Conservation (phyloP, 2,797 vertebrate genomes). For the Coluber constrictor region DNA sequence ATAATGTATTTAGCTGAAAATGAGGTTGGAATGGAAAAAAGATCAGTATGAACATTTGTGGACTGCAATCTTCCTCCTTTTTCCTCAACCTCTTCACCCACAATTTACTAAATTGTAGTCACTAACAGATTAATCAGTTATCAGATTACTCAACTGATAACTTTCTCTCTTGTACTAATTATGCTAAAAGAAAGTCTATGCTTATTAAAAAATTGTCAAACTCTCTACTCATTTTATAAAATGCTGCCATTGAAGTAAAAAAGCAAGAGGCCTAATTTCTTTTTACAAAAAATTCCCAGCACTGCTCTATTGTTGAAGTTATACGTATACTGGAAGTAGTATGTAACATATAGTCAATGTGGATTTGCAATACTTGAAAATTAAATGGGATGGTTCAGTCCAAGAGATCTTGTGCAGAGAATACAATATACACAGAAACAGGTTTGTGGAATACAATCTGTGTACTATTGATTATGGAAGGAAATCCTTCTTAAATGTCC, state of each 20-base stretch:
- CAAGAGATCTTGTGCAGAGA: not conserved
- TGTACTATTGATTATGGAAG: not conserved
- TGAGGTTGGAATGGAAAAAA: not conserved
- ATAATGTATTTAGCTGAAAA: not conserved
- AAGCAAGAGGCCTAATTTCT: not conserved
- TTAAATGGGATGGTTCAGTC: conserved; percentile 5
- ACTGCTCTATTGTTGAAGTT: conserved; percentile 1
- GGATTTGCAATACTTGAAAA: not conserved
- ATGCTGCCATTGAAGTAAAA: not conserved
- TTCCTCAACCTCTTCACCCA: not conserved
- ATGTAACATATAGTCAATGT: not conserved
- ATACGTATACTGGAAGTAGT: conserved; percentile 14
- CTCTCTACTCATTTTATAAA: too few relatives aligned
- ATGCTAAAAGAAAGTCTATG: not conserved
- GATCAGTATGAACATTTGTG: not conserved
- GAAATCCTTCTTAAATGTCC: not conserved
- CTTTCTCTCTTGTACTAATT: not conserved
- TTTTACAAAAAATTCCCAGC: not conserved
- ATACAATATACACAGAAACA: not conserved
- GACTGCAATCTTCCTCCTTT: not conserved
- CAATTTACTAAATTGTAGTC: not conserved
- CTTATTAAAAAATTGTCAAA: not conserved
- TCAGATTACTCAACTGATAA: not conserved
- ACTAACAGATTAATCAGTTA: not conserved
- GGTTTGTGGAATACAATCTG: not conserved